Evolutionary conservation across 2,888 invertebrate genomes (phyloP).

Genomic region (Cryptus armator): DNA sequence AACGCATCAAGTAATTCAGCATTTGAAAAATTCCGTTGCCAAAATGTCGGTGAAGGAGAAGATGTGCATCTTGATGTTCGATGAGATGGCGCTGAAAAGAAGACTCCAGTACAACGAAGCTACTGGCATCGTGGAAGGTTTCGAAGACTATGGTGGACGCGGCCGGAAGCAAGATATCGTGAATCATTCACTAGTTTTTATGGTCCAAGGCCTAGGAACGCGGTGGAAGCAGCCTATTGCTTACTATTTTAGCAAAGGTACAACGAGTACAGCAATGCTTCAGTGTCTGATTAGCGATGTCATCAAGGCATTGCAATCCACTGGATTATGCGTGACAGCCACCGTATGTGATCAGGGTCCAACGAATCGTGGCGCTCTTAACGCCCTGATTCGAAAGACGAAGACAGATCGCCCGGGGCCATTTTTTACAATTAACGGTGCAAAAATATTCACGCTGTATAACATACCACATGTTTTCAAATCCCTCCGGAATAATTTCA

Average conservation of each 20-base stretch:
- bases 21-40: not conserved
- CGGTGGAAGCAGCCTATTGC: slow-evolving; percentile 17
- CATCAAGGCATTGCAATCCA: slow-evolving; percentile 3
- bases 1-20: not conserved
- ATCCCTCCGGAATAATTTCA: slow-evolving; percentile 47
- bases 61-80: slow-evolving; percentile 9
- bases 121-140: not conserved
- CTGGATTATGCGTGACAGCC: slow-evolving; percentile 36
- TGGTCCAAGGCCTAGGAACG: not conserved
- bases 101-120: not conserved
- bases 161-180: not conserved
- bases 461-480: slow-evolving; percentile 45
- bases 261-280: too few relatives aligned
- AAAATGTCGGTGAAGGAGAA: not conserved
- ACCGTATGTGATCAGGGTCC: slow-evolving; percentile 43
- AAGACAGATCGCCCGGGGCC: not conserved
- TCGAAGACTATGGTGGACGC: slow-evolving; percentile 34
- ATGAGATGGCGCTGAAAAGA: slow-evolving; percentile 25
- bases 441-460: slow-evolving; percentile 30
- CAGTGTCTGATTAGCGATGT: too few relatives aligned
- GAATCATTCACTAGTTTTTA: slow-evolving; percentile 31
- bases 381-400: not conserved
- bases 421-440: slow-evolving; percentile 8
- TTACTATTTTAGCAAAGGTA: slow-evolving; percentile 21
- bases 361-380: slow-evolving; percentile 35